These are phyloP conservation scores for Hippocampus abdominalis DNA, from an alignment of 2,113 vertebrate genomes.

Conservation along the genomic window DNA sequence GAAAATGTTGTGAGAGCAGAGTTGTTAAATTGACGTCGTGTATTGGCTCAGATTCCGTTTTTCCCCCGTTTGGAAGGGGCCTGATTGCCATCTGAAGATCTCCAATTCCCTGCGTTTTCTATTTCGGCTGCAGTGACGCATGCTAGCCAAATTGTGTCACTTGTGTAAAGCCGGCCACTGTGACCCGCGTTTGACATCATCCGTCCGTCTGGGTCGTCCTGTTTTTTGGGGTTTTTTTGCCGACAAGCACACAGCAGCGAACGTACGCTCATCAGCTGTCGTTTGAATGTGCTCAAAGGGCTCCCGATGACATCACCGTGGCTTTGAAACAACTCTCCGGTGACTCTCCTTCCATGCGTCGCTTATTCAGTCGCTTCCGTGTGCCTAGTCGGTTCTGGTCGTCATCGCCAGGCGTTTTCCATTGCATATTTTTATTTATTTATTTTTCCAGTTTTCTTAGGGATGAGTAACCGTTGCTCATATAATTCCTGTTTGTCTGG, in stretches of 20 bases:
- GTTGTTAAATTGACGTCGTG: neutral
- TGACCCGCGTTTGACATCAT: neutral
- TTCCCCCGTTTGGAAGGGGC: neutral
- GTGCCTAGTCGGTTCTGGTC: neutral
- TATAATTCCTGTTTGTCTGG: conserved; percentile 47
- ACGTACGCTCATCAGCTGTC: conserved; percentile 29
- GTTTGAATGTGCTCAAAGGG: conserved; percentile 24
- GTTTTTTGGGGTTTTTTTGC: neutral
- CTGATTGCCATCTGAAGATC: neutral
- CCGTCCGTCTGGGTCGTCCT: neutral
- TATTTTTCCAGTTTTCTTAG: conserved; percentile 34
- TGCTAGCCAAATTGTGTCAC: neutral
- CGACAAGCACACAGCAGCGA: neutral
- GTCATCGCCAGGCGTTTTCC: conserved; percentile 21
- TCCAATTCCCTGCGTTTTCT: neutral
- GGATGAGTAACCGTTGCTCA: conserved; percentile 43
- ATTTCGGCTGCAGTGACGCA: neutral
- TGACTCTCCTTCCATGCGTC: conserved; percentile 34
- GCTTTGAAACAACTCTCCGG: conserved; percentile 45
- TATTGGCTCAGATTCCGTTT: neutral
- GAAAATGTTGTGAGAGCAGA: no score
- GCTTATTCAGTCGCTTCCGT: conserved; percentile 16
- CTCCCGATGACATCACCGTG: conserved; percentile 40
- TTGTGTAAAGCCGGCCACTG: neutral
- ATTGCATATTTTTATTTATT: neutral